phyloP scores from a whole-genome alignment of 2,888 invertebrate genomes.

The Villa cingulata region DNA sequence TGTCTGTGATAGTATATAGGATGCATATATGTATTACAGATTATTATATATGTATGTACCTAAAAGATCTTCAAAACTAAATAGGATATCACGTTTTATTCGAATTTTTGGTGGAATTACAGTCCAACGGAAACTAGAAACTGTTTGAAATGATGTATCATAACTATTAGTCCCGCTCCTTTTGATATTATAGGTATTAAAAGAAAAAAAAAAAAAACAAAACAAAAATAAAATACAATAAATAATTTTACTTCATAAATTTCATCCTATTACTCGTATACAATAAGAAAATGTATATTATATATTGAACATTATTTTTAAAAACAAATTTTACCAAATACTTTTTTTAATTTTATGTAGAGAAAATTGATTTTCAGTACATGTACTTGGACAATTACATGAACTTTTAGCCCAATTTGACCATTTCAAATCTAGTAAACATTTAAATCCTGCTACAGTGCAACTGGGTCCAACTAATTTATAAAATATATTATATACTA shows the following conservation, averaged over 20 bases:
- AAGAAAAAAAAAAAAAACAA: no score
- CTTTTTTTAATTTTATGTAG: background rate
- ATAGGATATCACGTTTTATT: conserved; percentile 41
- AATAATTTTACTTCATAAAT: no score
- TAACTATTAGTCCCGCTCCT: background rate
- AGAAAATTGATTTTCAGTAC: conserved; percentile 3
- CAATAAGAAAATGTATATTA: no score
- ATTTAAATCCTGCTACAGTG: conserved; percentile 8
- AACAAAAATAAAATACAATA: no score
- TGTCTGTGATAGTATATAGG: no score
- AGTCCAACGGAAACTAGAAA: conserved; percentile 37
- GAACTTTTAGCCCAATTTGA: conserved; percentile 9
- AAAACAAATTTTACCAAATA: background rate
- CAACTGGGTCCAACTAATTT: conserved; percentile 11
- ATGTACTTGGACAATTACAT: conserved; percentile 12
- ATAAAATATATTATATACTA: background rate
- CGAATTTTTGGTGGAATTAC: conserved; percentile 40
- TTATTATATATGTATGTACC: conserved; percentile 29
- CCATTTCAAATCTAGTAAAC: conserved; percentile 12
- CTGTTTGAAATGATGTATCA: background rate
- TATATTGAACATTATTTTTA: no score
- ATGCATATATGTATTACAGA: no score
- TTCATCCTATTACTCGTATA: no score
- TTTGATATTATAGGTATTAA: no score
- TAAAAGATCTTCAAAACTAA: conserved; percentile 43